Percentiles rank a stretch among this genome's conserved stretches.
Evolutionary conservation across 2,797 vertebrate species (phyloP).

Genomic region (Uromys caudimaculatus): DNA sequence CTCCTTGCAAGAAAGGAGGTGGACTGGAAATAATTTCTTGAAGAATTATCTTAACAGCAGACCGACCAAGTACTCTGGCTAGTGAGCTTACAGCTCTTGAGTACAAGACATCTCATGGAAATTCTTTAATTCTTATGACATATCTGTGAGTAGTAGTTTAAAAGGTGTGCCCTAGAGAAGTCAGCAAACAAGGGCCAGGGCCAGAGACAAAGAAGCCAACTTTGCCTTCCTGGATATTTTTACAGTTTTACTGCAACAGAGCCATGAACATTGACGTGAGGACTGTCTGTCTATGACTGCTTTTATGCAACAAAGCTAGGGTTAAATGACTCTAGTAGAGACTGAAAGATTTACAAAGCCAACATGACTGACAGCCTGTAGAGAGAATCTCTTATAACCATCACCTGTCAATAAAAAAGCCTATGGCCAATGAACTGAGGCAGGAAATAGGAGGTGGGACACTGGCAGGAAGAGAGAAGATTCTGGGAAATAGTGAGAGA

Average conservation of each 20-base stretch:
- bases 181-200: neutral
- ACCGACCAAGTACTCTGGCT: neutral
- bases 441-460: neutral
- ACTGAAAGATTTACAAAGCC: neutral
- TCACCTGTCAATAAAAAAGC: neutral
- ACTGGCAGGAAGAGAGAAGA: neutral
- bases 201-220: neutral
- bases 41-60: neutral
- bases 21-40: constrained; percentile 7
- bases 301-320: neutral
- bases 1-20: neutral
- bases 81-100: neutral
- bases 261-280: neutral
- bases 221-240: neutral
- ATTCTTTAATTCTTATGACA: neutral
- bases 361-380: neutral
- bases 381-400: neutral
- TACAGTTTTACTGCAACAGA: neutral
- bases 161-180: neutral
- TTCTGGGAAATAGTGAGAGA: neutral
- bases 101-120: neutral
- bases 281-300: neutral
- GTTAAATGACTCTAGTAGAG: neutral
- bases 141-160: neutral
- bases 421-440: neutral